A percentile compares a stretch with the other conserved stretches of the same genome.
Conservation (phyloP, 2,113 vertebrate species). For the Bufo bufo region DNA sequence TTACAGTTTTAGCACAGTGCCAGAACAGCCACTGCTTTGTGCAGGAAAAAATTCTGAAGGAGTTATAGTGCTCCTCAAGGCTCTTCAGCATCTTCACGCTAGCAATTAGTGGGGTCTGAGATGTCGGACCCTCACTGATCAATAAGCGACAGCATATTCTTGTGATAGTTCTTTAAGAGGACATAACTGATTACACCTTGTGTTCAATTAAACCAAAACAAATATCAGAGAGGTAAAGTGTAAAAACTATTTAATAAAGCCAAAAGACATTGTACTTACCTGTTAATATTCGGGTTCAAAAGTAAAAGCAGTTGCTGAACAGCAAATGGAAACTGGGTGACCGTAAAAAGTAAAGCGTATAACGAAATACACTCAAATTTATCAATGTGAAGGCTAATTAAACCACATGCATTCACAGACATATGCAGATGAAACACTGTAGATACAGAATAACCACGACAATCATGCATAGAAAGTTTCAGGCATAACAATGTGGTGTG, state of each 20-base stretch:
- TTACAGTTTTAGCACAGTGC: not conserved
- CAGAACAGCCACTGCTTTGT: not conserved
- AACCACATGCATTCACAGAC: conserved; percentile 43
- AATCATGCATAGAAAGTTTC: conserved; percentile 45
- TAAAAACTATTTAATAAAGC: not conserved
- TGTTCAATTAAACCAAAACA: not conserved
- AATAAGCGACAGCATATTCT: not conserved
- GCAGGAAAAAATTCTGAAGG: not conserved
- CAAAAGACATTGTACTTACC: conserved; percentile 76
- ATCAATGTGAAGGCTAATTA: conserved; percentile 21
- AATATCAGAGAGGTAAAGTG: not conserved
- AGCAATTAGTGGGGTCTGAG: not conserved
- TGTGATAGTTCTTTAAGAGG: no score
- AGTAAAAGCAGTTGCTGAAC: conserved; percentile 72
- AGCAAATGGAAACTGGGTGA: conserved; percentile 72
- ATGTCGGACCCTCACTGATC: not conserved
- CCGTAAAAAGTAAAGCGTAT: conserved; percentile 65
- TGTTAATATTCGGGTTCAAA: conserved; percentile 75
- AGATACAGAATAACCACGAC: conserved; percentile 8
- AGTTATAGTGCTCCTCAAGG: not conserved
- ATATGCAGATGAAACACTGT: conserved; percentile 37
- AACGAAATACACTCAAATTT: conserved; percentile 21
- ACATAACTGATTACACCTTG: not conserved
- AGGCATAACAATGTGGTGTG: not conserved
- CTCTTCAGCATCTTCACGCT: not conserved